A percentile compares a stretch with the other conserved stretches of the same genome.
These are phyloP conservation scores for Ictidomys tridecemlineatus DNA, from an alignment of 2,113 vertebrate species.

Conservation along the genomic window DNA sequence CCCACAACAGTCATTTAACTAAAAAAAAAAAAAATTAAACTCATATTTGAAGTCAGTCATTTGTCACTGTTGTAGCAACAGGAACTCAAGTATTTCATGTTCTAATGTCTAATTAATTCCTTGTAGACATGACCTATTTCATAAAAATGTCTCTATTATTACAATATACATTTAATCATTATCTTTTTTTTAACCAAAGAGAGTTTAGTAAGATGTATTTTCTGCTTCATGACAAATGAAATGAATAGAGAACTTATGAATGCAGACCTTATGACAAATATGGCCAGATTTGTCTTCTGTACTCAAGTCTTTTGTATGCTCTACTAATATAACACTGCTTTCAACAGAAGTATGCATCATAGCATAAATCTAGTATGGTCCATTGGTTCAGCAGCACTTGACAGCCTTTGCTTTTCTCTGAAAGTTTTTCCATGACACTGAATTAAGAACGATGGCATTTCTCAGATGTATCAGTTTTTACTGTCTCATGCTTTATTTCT, in stretches of 20 bases:
- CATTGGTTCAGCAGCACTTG: slow-evolving; percentile 51
- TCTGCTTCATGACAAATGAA: slow-evolving; percentile 38
- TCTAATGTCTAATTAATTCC: not conserved
- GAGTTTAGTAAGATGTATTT: slow-evolving; percentile 44
- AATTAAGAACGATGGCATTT: slow-evolving; percentile 71
- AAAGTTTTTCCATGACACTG: slow-evolving; percentile 61
- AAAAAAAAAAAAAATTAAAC: too few species aligned
- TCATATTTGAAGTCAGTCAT: not conserved
- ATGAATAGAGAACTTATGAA: slow-evolving; percentile 48
- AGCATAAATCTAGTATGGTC: slow-evolving; percentile 64
- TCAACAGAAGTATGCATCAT: slow-evolving; percentile 51
- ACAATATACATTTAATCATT: not conserved
- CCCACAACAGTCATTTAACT: not conserved
- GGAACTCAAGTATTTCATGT: not conserved
- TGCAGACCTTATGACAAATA: slow-evolving; percentile 37
- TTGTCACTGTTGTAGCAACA: not conserved
- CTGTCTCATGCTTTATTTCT: slow-evolving; percentile 69
- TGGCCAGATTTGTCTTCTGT: slow-evolving; percentile 47
- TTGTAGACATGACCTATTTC: not conserved
- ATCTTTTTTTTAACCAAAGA: not conserved
- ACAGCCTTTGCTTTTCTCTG: slow-evolving; percentile 63
- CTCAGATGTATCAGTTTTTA: slow-evolving; percentile 64
- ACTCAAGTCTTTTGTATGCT: slow-evolving; percentile 62
- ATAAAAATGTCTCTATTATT: not conserved
- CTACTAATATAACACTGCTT: slow-evolving; percentile 56